These are phyloP conservation scores for Leptopilina syphax DNA, from an alignment of 2,888 invertebrate genomes.

Conservation along the genomic window DNA sequence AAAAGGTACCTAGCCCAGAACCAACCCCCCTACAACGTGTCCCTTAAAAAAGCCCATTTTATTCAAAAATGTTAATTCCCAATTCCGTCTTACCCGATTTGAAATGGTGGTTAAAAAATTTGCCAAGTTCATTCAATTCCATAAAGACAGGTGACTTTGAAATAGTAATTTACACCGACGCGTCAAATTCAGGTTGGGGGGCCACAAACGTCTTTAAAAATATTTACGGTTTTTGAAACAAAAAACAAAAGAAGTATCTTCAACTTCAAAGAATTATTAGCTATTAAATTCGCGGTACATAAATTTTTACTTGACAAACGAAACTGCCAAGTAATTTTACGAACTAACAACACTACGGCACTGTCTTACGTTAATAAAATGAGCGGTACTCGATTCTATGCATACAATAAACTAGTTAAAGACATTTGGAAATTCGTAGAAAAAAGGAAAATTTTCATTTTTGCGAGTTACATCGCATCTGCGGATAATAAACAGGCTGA, in stretches of 20 bases:
- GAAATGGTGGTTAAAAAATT: conserved; percentile 44
- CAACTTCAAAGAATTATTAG: conserved; percentile 27
- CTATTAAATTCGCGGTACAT: conserved; percentile 2
- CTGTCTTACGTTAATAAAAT: background rate
- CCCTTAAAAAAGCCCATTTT: too few relatives aligned
- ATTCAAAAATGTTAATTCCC: background rate
- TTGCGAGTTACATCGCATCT: conserved; percentile 42
- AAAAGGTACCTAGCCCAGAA: too few relatives aligned
- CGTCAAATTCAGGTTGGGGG: conserved; percentile 18
- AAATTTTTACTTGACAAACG: background rate
- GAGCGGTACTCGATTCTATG: background rate
- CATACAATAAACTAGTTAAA: background rate
- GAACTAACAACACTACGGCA: background rate
- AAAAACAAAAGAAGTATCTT: conserved; percentile 15
- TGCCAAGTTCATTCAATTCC: background rate
- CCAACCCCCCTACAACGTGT: too few relatives aligned
- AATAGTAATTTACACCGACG: conserved; percentile 23
- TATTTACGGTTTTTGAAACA: conserved; percentile 14
- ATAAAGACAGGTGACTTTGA: conserved; percentile 6
- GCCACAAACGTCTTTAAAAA: background rate
- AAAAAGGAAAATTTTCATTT: background rate
- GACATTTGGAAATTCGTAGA: background rate
- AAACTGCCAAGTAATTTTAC: background rate
- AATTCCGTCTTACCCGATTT: conserved; percentile 7
- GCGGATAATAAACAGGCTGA: conserved; percentile 37